Conservation (phyloP, 2,888 invertebrate genomes). For the Nasonovia ribisnigri region DNA sequence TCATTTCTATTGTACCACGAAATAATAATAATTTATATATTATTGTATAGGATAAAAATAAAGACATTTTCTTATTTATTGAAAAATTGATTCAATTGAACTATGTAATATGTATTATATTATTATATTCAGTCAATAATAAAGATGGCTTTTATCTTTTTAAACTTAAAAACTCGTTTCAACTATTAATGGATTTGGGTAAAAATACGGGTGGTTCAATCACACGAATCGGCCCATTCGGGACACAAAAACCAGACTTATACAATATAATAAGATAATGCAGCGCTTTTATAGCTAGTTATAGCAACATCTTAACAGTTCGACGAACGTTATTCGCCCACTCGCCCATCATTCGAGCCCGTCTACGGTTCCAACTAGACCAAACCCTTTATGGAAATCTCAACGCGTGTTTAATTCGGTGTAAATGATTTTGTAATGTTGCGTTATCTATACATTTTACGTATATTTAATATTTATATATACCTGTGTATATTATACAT, state of each 20-base stretch:
- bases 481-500: neutral
- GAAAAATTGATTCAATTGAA: neutral
- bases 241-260: neutral
- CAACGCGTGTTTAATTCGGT: conserved; percentile 41
- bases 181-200: neutral
- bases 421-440: conserved; percentile 45
- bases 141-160: neutral
- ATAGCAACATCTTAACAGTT: neutral
- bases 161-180: neutral
- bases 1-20: neutral
- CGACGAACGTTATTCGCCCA: neutral
- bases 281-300: too few relatives aligned
- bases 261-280: neutral
- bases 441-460: neutral
- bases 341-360: neutral
- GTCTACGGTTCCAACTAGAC: neutral
- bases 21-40: neutral
- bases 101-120: neutral
- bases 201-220: neutral
- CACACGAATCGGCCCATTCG: neutral
- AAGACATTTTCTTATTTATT: neutral
- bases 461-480: neutral
- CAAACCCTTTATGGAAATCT: conserved; percentile 25
- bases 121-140: neutral
- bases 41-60: neutral